Conservation (phyloP, 2,113 vertebrate species). For the Tachysurus vachellii region DNA sequence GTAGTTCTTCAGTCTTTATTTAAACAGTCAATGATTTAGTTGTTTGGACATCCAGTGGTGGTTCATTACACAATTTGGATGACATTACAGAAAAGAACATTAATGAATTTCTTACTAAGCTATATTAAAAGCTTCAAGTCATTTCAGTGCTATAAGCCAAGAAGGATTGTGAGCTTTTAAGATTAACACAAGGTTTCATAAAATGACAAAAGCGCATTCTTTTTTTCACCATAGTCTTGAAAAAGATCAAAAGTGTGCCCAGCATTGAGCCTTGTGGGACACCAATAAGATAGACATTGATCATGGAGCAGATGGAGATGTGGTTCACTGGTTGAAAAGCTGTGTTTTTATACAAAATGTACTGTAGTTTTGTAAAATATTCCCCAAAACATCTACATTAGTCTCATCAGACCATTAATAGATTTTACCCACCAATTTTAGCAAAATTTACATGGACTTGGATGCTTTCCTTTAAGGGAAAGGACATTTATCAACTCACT, state of each 20-base stretch:
- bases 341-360: background rate
- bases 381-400: background rate
- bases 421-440: too few relatives aligned
- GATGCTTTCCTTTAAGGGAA: background rate
- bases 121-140: background rate
- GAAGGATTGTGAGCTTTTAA: background rate
- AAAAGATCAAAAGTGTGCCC: background rate
- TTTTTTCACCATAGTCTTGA: background rate
- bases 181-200: background rate
- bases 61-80: background rate
- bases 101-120: too few relatives aligned
- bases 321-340: background rate
- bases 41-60: background rate
- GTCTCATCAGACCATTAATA: background rate
- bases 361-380: background rate
- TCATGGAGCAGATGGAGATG: background rate
- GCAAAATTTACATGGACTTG: too few relatives aligned
- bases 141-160: background rate
- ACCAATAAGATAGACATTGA: background rate
- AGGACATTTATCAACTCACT: background rate
- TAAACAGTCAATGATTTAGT: background rate
- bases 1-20: background rate
- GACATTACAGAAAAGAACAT: background rate
- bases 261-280: background rate
- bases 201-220: background rate